Conservation (phyloP, 2,888 invertebrate genomes). For the Cistogaster globosa region DNA sequence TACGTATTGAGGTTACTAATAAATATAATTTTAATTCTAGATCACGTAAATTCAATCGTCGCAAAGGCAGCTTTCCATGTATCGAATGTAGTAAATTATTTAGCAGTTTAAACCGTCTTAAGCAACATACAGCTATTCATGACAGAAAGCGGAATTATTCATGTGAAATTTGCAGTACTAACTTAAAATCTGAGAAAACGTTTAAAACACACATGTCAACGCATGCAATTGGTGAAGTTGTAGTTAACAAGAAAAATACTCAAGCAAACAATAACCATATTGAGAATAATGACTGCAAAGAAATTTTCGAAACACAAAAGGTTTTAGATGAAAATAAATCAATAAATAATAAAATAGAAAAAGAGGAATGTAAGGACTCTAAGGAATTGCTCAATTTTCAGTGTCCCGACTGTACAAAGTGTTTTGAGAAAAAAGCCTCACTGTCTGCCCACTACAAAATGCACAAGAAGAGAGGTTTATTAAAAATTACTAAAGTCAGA, state of each 20-base stretch:
- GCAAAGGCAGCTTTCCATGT: constrained; percentile 77
- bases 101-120: constrained; percentile 83
- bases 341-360: not conserved
- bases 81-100: constrained; percentile 84
- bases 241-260: not conserved
- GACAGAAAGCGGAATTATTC: constrained; percentile 75
- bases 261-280: not conserved
- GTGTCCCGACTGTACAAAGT: constrained; percentile 84
- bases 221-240: constrained; percentile 7
- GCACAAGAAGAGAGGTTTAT: constrained; percentile 41
- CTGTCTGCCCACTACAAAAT: constrained; percentile 84
- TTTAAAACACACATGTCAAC: constrained; percentile 44
- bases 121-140: constrained; percentile 75
- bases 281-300: constrained; percentile 21
- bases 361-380: not conserved
- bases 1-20: not conserved
- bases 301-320: not conserved
- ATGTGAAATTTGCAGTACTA: constrained; percentile 74
- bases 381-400: constrained; percentile 45
- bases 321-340: not conserved
- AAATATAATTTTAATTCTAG: constrained; percentile 31
- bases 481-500: constrained; percentile 26
- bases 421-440: constrained; percentile 82
- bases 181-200: constrained; percentile 48
- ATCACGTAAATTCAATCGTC: constrained; percentile 67